These are phyloP conservation scores for Bimastos eiseni DNA, from an alignment of 2,888 invertebrate species.

Conservation along the genomic window DNA sequence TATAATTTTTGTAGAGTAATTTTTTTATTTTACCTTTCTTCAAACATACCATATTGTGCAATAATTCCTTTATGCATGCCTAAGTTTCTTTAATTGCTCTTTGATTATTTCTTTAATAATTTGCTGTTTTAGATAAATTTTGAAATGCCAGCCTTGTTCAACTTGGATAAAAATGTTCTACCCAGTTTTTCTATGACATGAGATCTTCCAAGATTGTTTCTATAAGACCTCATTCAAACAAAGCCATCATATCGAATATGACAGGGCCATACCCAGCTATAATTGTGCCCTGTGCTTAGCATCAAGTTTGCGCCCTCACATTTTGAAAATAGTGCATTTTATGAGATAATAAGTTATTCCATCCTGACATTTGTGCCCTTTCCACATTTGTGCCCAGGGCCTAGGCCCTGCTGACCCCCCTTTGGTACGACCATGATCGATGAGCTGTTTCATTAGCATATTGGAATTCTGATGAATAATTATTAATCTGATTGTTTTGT, in stretches of 20 bases:
- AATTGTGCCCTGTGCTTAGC: no score
- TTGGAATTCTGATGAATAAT: not conserved
- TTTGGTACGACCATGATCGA: no score
- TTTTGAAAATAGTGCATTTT: no score
- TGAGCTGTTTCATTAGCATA: not conserved
- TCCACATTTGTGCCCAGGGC: no score
- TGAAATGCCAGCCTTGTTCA: no score
- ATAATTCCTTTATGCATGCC: not conserved
- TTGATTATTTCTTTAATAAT: not conserved
- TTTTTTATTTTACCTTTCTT: not conserved
- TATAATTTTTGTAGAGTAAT: not conserved
- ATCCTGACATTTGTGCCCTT: no score
- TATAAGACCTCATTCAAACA: not conserved
- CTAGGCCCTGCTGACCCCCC: no score
- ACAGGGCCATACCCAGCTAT: no score
- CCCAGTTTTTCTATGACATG: not conserved
- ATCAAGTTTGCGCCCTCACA: no score
- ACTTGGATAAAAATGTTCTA: not conserved
- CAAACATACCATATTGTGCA: not conserved
- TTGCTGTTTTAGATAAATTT: not conserved
- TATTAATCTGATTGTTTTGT: not conserved
- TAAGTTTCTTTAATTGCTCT: not conserved
- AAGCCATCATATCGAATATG: not conserved
- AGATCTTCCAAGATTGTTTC: not conserved
- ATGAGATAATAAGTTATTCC: no score